Conservation (phyloP, 2,797 vertebrate genomes). For the Chromis chromis region DNA sequence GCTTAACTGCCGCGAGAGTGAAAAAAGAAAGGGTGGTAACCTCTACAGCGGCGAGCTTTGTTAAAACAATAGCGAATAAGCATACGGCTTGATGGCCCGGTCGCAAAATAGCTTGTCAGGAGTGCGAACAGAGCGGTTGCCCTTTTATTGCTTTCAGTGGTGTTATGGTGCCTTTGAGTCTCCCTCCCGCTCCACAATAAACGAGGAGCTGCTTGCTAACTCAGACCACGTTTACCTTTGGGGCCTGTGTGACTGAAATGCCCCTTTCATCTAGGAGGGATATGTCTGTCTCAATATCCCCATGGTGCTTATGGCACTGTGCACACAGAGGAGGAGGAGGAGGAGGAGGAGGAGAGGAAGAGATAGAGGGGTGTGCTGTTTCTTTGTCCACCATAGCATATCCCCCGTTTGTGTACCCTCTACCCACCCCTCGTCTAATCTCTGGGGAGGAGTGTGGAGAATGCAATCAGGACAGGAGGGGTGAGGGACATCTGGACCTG, state of each 20-base stretch:
- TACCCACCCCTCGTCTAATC: constrained; percentile 49
- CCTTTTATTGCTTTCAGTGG: constrained; percentile 69
- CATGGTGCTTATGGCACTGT: constrained; percentile 60
- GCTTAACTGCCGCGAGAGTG: constrained; percentile 1
- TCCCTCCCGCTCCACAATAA: constrained; percentile 53
- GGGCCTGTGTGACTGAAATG: constrained; percentile 72
- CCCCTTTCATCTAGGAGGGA: constrained; percentile 78
- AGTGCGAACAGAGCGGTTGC: constrained; percentile 64
- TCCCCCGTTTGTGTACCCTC: constrained; percentile 49
- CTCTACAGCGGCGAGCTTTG: constrained; percentile 54
- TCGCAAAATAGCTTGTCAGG: constrained; percentile 66
- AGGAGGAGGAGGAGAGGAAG: constrained; percentile 22
- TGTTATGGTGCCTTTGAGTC: constrained; percentile 67
- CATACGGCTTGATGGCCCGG: constrained; percentile 53
- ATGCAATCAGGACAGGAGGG: constrained; percentile 61
- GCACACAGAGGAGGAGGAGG: constrained; percentile 47
- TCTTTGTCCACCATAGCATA: constrained; percentile 56
- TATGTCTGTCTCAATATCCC: constrained; percentile 77
- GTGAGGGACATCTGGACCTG: constrained; percentile 37
- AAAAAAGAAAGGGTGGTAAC: constrained; percentile 21
- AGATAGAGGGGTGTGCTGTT: constrained; percentile 54
- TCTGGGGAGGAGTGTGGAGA: constrained; percentile 61
- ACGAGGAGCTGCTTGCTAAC: constrained; percentile 75
- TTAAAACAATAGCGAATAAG: constrained; percentile 57
- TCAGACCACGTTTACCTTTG: constrained; percentile 77